Evolutionary conservation across 2,888 invertebrate species (phyloP).

Genomic region (Lagria hirta): DNA sequence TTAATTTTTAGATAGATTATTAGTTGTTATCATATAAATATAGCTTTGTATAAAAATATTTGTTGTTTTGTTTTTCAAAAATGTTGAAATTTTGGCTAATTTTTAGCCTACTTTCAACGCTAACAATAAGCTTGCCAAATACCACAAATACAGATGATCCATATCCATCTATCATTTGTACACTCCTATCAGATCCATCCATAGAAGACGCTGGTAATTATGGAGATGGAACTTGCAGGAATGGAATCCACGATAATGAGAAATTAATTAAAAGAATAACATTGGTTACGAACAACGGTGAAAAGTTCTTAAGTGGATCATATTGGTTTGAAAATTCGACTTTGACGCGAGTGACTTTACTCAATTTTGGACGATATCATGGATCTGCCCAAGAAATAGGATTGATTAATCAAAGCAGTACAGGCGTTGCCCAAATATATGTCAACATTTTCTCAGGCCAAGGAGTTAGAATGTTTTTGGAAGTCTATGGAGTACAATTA

Average conservation of each 20-base stretch:
- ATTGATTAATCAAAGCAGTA: neutral
- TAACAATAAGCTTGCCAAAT: no score
- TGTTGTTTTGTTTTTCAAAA: no score
- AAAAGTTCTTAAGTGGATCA: slow-evolving; percentile 1
- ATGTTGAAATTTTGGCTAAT: no score
- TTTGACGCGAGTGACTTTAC: slow-evolving; percentile 1
- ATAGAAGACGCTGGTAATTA: no score
- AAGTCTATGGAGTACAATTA: slow-evolving; percentile 6
- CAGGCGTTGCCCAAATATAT: slow-evolving; percentile 1
- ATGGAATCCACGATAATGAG: neutral
- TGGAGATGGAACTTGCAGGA: neutral
- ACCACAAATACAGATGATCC: no score
- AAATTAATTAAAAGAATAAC: slow-evolving; percentile 1
- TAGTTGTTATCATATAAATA: no score
- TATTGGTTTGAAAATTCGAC: no score
- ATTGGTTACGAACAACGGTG: neutral
- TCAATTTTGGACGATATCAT: slow-evolving; percentile 9
- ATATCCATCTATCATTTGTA: no score
- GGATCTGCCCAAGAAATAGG: slow-evolving; percentile 2
- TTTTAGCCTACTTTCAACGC: no score
- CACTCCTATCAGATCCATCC: no score
- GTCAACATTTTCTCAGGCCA: slow-evolving; percentile 3
- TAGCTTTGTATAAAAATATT: no score
- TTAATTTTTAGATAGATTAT: no score
- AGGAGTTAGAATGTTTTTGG: slow-evolving; percentile 8